Evolutionary conservation across 2,797 vertebrate species (phyloP), one percentile per base, ranked within the genome.

Genomic region (Ceyx erithaca): DNA sequence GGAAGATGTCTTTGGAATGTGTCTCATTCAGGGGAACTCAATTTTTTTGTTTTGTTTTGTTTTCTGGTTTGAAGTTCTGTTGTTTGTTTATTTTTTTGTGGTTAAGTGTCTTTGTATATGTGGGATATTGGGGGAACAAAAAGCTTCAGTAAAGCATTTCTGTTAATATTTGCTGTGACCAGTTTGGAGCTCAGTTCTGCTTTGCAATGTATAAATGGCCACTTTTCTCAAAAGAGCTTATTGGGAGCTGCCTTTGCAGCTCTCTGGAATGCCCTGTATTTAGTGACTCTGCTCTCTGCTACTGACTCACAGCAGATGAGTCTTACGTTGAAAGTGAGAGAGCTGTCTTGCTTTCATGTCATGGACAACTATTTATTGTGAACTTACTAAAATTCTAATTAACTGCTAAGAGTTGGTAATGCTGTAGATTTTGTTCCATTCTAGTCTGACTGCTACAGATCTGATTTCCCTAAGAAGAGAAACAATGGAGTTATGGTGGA

Each of bases 331-430:
- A 55, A 87, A 66, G 19, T 76, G 35, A 43, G 55, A 90, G 61
- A 82, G 35, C 33, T 75, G 51, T 54, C 55, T 64, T 89, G 37
- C 79, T 87, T 91, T 89, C 45, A 25, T 78, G 58, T 86, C 73
- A 88, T 19, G 67, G 41, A 70, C 64, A 78, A 31, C 17, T 58
- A 51, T 77, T 80, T 90, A 67, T 80, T 71, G 30, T 68, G 67
- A 80, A 19, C 49, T 81, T 84, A 75, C 67, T 88, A 86, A 75
- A 80, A 80, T 92, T 81, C 68, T 86, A 58, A 90, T 82, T 91
- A 90, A 82, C 85, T 82, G 58, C 51, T 66, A 77, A 40, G 57
- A 52, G 8, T 72, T 87, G 62, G 45, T 41, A 88, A 68, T 66
- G 28, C 48, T 80, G n/a, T 78, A 52, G 48, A 54, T 85, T 92